A percentile compares a stretch with the other conserved stretches of the same genome.
Evolutionary conservation across 1,140 invertebrate species (phyloP).

Genomic region (Acyrthosiphon pisum): DNA sequence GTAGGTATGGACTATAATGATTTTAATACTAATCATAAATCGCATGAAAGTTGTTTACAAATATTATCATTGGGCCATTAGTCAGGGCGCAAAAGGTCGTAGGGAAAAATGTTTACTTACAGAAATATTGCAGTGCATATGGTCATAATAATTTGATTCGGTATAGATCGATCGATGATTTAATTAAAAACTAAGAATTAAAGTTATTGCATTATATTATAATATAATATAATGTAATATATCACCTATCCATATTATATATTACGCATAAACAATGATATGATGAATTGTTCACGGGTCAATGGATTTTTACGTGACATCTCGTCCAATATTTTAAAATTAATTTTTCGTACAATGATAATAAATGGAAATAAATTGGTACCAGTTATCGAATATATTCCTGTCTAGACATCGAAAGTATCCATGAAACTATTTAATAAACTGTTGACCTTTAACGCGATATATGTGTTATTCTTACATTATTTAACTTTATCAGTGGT

Average conservation of each 20-base stretch:
- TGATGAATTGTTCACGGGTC: neutral
- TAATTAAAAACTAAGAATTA: neutral
- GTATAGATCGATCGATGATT: neutral
- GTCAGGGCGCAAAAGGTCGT: too few relatives aligned
- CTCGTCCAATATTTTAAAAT: neutral
- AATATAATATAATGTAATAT: too few relatives aligned
- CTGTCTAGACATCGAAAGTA: constrained; percentile 11
- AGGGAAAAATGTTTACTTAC: neutral
- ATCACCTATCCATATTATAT: neutral
- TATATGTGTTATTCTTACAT: neutral
- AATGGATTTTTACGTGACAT: neutral
- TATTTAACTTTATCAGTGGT: neutral
- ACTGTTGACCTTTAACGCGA: neutral
- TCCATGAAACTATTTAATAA: neutral
- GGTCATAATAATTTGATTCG: neutral
- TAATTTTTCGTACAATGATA: neutral
- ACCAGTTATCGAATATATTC: neutral
- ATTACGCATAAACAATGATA: neutral
- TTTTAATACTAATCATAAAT: neutral
- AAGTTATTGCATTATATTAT: too few relatives aligned
- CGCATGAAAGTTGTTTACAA: neutral
- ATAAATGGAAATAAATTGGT: constrained; percentile 18
- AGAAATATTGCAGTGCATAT: neutral
- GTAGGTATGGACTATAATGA: neutral
- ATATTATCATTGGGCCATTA: neutral